Evolutionary conservation across 2,888 invertebrate genomes (phyloP), one percentile per base, ranked within the genome.

Genomic region (Eustalomyia histrio): DNA sequence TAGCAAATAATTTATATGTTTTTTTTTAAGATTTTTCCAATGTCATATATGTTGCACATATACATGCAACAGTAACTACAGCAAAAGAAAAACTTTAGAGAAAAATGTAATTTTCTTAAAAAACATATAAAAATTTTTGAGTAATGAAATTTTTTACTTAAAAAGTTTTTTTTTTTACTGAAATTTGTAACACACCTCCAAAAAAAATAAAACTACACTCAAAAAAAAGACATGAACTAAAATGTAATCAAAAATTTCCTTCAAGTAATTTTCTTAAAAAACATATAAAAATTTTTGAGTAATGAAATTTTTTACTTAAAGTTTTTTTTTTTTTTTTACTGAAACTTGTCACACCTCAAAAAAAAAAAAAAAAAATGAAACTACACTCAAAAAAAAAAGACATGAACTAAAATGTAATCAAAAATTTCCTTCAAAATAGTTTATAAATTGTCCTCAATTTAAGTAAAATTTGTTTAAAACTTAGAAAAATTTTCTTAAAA

Each of bases 161-260:
- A 39, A n/a, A 39, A 39, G 14, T 12, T 12, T 12, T 12, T 10
- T n/a, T n/a, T n/a, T 12, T 12, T 14, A 10, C 39, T 39, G 39
- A 39, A 39, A 39, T 39, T 39, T 39, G 2, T 39, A 39, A 2
- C 43, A n/a, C 43, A n/a, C 43, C 2, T n/a, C n/a, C 6, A 12
- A 35, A 52, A 65, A 53, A 67, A 43, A 55, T 57, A 43, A 50
- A 21, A 21, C 2, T n/a, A n/a, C n/a, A n/a, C n/a, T n/a, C n/a
- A n/a, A n/a, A n/a, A n/a, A n/a, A n/a, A n/a, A n/a, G n/a, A n/a
- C n/a, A n/a, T n/a, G n/a, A n/a, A n/a, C n/a, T n/a, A n/a, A n/a
- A n/a, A n/a, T n/a, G n/a, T n/a, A n/a, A n/a, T n/a, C n/a, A n/a
- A n/a, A n/a, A n/a, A n/a, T n/a, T n/a, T n/a, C n/a, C n/a, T n/a